Percentiles rank a stretch among this genome's conserved stretches.
These are phyloP conservation scores for Suillia variegata DNA, from an alignment of 2,888 invertebrate genomes.

Conservation along the genomic window DNA sequence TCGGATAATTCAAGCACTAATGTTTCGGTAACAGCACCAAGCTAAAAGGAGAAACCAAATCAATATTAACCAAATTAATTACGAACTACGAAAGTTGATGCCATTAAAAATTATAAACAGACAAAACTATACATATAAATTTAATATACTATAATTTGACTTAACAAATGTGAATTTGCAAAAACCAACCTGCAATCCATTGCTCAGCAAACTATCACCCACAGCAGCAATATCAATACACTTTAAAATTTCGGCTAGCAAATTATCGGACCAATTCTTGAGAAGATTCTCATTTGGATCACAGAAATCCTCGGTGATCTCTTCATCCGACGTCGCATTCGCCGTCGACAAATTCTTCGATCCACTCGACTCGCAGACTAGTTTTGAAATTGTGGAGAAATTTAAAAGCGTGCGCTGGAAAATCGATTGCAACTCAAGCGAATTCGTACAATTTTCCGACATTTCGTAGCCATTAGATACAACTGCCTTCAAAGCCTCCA, in stretches of 20 bases:
- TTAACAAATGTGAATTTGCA: not conserved
- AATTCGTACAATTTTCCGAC: slow-evolving; percentile 27
- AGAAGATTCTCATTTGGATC: slow-evolving; percentile 52
- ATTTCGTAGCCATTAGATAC: slow-evolving; percentile 35
- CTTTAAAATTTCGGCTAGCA: slow-evolving; percentile 43
- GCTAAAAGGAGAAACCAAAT: slow-evolving; percentile 16
- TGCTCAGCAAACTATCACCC: slow-evolving; percentile 38
- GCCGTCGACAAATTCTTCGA: slow-evolving; percentile 12
- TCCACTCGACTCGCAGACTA: slow-evolving; percentile 42
- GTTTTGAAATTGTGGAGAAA: slow-evolving; percentile 45
- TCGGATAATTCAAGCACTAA: slow-evolving; percentile 45
- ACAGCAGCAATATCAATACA: slow-evolving; percentile 43
- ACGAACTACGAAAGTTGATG: not conserved
- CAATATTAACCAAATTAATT: no score
- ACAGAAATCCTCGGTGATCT: slow-evolving; percentile 51
- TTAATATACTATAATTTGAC: no score
- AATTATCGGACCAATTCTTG: slow-evolving; percentile 49
- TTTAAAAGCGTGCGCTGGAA: slow-evolving; percentile 46
- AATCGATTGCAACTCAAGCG: slow-evolving; percentile 29
- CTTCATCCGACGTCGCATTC: slow-evolving; percentile 43
- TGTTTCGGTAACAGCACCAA: slow-evolving; percentile 29
- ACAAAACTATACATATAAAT: not conserved
- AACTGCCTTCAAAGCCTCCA: slow-evolving; percentile 42
- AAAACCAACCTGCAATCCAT: slow-evolving; percentile 29
- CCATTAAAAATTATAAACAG: not conserved